Base-by-base conservation (phyloP, 2,888 invertebrate genomes). In the Micropterix aruncella region DNA sequence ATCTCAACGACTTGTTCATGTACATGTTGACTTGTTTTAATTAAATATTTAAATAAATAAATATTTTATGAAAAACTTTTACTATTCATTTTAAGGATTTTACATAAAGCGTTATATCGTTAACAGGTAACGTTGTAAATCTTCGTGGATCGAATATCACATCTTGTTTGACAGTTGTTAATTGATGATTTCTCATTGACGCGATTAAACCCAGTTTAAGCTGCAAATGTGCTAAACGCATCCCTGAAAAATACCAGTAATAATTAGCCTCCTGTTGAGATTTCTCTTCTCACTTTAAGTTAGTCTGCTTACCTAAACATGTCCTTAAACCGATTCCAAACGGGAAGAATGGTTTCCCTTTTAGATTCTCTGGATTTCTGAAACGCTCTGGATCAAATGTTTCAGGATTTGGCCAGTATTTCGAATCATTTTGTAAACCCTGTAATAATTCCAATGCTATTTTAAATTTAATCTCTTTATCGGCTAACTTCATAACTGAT, bases 251-350 rank as follows among this genome's bases (percentile, higher is more conserved):
- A 19, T 19, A 41, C 12, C n/a, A n/a, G n/a, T n/a, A n/a, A n/a
- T n/a, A n/a, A n/a, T n/a, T n/a, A n/a, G n/a, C n/a, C n/a, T n/a
- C n/a, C n/a, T n/a, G n/a, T n/a, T n/a, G n/a, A n/a, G n/a, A n/a
- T n/a, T n/a, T n/a, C n/a, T n/a, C n/a, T n/a, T n/a, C n/a, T n/a
- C n/a, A n/a, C n/a, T n/a, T n/a, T n/a, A n/a, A n/a, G n/a, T n/a
- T n/a, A n/a, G n/a, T n/a, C n/a, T n/a, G n/a, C n/a, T n/a, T 41
- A 48, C 48, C 48, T 19, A 48, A 27, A 19, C 48, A 48, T 3
- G 43, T 46, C 18, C 46, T 43, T 2, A 45, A 43, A 14, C 48
- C 48, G 4, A 15, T 15, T 3, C 48, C 41, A 18, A 48, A 48
- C 3, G 48, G 48, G 15, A 48, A 45, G 19, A 41, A 48, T 2